These are phyloP conservation scores for Trochalopteron elliotii DNA, from an alignment of 2,113 vertebrate species.

Conservation along the genomic window DNA sequence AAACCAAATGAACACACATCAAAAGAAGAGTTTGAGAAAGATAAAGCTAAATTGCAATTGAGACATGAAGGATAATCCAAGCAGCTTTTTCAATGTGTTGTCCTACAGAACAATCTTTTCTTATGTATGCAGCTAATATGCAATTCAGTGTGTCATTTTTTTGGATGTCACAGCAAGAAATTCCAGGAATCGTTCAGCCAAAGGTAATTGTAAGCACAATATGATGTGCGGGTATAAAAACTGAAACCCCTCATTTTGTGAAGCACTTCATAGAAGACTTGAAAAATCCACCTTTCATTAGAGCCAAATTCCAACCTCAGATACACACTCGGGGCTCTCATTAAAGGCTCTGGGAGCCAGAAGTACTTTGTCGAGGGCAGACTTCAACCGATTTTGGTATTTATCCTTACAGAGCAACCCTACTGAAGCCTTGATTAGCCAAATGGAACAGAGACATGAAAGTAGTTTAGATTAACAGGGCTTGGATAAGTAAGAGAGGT, in stretches of 20 bases:
- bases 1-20: neutral
- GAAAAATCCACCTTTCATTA: conserved; percentile 47
- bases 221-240: conserved; percentile 56
- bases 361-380: conserved; percentile 21
- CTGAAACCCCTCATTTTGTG: conserved; percentile 37
- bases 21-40: neutral
- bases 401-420: conserved; percentile 35
- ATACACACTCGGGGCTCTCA: neutral
- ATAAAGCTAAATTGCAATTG: neutral
- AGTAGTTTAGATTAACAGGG: conserved; percentile 62
- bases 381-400: conserved; percentile 31
- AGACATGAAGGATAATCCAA: neutral
- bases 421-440: conserved; percentile 48
- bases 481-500: conserved; percentile 49
- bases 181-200: conserved; percentile 61
- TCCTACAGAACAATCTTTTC: conserved; percentile 11
- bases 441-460: conserved; percentile 63
- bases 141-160: conserved; percentile 57
- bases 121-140: neutral
- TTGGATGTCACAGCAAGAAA: conserved; percentile 52
- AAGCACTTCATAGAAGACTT: conserved; percentile 43
- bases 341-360: conserved; percentile 49
- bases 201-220: conserved; percentile 54
- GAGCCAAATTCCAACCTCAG: conserved; percentile 60
- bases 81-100: neutral